Evolutionary conservation across 30 jellyfish, hydroid and myxozoan species (phyloP), one percentile per base, ranked within the genome.

Genomic region (Haliclystus octoradiatus): DNA sequence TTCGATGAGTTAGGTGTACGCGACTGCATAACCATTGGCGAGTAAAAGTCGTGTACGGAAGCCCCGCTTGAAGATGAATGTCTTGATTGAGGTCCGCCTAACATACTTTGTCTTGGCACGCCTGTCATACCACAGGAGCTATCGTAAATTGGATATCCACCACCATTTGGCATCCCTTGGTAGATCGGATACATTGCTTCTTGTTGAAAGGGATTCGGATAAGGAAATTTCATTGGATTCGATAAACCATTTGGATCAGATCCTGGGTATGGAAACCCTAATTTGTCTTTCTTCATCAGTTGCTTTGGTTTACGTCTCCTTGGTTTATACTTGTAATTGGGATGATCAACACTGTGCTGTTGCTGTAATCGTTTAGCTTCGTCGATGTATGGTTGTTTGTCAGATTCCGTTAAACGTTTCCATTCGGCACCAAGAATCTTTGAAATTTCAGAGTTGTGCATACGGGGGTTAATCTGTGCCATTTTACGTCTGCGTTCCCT

Each of bases 381-480:
- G 35, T 79, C 93, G 57, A 92, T 81, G 82, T 92, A 92, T 0
- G 99, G 99, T 47, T 53, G 68, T 65, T 92, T 92, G 66, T 92
- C 96, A 22, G 76, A 27, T 29, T 84, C 99, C 5, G 85, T 81
- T 74, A 92, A 86, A 47, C 95, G 50, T 68, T 92, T 92, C 99
- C 99, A 92, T 74, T 84, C 96, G n/a, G 99, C 94, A 9, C 99
- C 99, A 9, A 92, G 81, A 19, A 92, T 83, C 68, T 92, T 92
- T 29, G 99, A 92, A 33, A 92, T 92, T 63, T 92, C 99, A 2
- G 96, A 84, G 74, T 92, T 92, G 65, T 92, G 99, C 99, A 92
- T 92, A 29, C 96, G 81, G 1, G 99, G 99, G 72, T 92, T 83
- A 61, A 78, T 89, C 47, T 80, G 95, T 1, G 99, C 95, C 96